Evolutionary conservation across 1,140 invertebrate species (phyloP).

Genomic region (Lepidotrigona ventralis): DNA sequence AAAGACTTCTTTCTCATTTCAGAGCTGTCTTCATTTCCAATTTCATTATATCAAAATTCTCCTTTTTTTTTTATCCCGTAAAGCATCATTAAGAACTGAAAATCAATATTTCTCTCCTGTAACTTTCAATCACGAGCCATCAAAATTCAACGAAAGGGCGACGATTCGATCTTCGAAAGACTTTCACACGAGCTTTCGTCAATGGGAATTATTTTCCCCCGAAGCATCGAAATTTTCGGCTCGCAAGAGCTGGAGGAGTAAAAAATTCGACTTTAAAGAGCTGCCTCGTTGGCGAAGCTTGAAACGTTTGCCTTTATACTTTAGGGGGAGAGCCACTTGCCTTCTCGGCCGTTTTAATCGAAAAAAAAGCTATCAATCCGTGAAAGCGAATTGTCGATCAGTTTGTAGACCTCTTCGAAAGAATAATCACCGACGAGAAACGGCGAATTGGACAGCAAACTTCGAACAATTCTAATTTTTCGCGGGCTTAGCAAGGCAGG

Average conservation of each 20-base stretch:
- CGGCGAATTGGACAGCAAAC: not conserved
- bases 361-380: not conserved
- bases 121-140: not conserved
- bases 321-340: not conserved
- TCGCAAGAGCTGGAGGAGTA: not conserved
- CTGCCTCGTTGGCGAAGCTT: not conserved
- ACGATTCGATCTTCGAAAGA: too few relatives aligned
- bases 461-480: not conserved
- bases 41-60: too few relatives aligned
- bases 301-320: conserved; percentile 1
- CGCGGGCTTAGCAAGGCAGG: not conserved
- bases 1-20: too few relatives aligned
- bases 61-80: too few relatives aligned
- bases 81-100: too few relatives aligned
- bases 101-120: not conserved
- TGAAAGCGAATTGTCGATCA: not conserved
- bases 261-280: not conserved
- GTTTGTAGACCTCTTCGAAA: not conserved
- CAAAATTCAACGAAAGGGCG: accelerated
- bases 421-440: not conserved
- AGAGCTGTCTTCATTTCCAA: too few relatives aligned
- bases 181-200: not conserved
- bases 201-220: not conserved
- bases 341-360: not conserved
- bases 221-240: not conserved